A percentile compares a stretch with the other conserved stretches of the same genome.
These are phyloP conservation scores for Lepus americanus DNA, from an alignment of 2,113 vertebrate species.

Conservation along the genomic window DNA sequence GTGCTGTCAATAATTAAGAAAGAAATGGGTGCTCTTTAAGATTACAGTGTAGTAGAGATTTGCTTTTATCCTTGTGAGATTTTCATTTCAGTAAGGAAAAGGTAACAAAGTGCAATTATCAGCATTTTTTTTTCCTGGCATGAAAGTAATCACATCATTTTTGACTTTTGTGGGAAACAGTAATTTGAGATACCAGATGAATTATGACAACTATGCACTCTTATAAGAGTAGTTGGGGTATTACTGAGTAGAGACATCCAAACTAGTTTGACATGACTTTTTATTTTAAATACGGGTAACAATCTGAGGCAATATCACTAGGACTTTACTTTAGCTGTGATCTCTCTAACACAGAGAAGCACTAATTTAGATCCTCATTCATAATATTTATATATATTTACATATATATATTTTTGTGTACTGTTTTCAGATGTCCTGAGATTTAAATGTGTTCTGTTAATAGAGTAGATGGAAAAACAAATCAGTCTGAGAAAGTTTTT, in stretches of 20 bases:
- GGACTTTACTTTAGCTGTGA: conserved; percentile 82
- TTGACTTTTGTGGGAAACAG: conserved; percentile 85
- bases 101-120: conserved; percentile 99
- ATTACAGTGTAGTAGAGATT: conserved; percentile 89
- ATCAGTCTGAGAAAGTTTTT: conserved; percentile 80
- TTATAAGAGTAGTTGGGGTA: conserved; percentile 84
- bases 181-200: conserved; percentile 84
- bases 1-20: conserved; percentile 88
- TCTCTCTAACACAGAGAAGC: conserved; percentile 80
- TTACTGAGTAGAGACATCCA: conserved; percentile 82
- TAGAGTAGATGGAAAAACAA: conserved; percentile 79
- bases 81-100: conserved; percentile 87
- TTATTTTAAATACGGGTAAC: conserved; percentile 90
- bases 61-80: conserved; percentile 84
- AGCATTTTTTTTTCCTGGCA: conserved; percentile 87
- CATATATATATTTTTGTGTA: conserved; percentile 79
- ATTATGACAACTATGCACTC: conserved; percentile 89
- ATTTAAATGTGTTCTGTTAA: conserved; percentile 83
- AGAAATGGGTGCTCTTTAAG: conserved; percentile 93
- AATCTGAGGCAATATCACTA: conserved; percentile 91
- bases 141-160: conserved; percentile 86
- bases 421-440: conserved; percentile 83
- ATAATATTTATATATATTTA: conserved; percentile 74
- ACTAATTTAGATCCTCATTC: conserved; percentile 83
- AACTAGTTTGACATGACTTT: conserved; percentile 85